These are phyloP conservation scores for Cheumatopsyche charites DNA, from an alignment of 1,140 invertebrate species.

Conservation along the genomic window DNA sequence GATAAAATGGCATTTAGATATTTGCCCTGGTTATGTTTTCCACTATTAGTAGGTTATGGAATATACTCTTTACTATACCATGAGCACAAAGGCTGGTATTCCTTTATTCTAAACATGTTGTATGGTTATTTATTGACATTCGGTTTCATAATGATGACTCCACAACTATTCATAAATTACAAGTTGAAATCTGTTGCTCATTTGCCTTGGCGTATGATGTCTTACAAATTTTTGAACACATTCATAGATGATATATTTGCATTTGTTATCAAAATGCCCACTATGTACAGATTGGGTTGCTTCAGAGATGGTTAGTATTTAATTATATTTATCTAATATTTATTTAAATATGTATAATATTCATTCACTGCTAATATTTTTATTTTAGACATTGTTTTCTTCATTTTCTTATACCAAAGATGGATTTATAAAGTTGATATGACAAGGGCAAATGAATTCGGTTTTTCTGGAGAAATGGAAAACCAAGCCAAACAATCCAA, in stretches of 20 bases:
- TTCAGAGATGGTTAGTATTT: conserved; percentile 85
- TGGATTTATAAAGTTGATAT: conserved; percentile 98
- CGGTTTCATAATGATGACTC: conserved; percentile 99
- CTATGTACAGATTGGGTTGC: conserved; percentile 93
- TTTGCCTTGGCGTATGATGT: conserved; percentile 99
- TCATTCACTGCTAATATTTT: background rate
- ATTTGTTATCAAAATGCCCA: conserved; percentile 99
- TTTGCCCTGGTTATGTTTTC: conserved; percentile 94
- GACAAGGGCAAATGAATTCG: conserved; percentile 95
- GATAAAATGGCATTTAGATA: conserved; percentile 97
- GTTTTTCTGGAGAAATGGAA: conserved; percentile 80
- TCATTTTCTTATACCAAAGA: conserved; percentile 97
- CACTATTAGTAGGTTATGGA: conserved; percentile 89
- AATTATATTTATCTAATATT: conserved; percentile 1
- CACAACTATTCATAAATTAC: conserved; percentile 99
- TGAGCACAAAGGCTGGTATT: conserved; percentile 99
- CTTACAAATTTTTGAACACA: conserved; percentile 99
- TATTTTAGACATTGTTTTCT: conserved; percentile 92
- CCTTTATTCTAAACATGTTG: conserved; percentile 91
- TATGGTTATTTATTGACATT: conserved; percentile 99
- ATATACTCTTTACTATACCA: conserved; percentile 96
- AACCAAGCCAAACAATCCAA: conserved; percentile 54
- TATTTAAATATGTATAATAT: background rate
- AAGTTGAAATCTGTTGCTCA: conserved; percentile 99
- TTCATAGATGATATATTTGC: conserved; percentile 99